Base-by-base conservation (phyloP, 2,888 invertebrate genomes). In the Volucella inanis region DNA sequence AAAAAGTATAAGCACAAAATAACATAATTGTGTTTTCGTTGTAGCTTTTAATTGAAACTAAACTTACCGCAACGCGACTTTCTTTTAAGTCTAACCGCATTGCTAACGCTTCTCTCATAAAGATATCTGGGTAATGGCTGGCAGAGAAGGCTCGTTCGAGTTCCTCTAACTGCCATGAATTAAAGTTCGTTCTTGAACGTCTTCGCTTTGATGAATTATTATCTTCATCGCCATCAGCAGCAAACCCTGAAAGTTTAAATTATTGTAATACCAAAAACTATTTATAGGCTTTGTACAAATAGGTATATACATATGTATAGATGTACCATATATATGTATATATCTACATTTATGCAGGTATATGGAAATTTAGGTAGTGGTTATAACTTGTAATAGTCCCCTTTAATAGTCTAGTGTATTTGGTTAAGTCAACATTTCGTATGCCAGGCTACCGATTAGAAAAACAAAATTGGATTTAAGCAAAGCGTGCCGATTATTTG, bases 91-190 rank as follows among this genome's bases (percentile, higher is more conserved):
- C 98, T 87, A 99, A 94, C 89, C 98, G 94, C 95, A 98, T 96
- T 61, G 99, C 99, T 79, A 99, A 93, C 0, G 99, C 98, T 92
- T 99, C 99, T 88, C 99, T 94, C 99, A 99, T 99, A 94, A 99
- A 99, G 89, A 99, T 99, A 92, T 99, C 99, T 0, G 99, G 99
- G 93, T 99, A 99, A 78, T 92, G 92, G 88, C 94, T 94, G 87
- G 98, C 96, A 87, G 97, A 94, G 93, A 99, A 99, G 31, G 99
- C 99, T 87, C 98, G 93, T 92, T 99, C 99, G 90, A 99, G 93
- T 93, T 97, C 97, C 90, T 97, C 97, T 89, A 97, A 93, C 92
- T 97, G 97, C 97, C 97, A 97, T 89, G 96, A 96, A 93, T 96
- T 97, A 93, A 98, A 98, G 93, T 98, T 98, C 87, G 98, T 98